Evolutionary conservation across 2,113 vertebrate genomes (phyloP).

Genomic region (Corvus hawaiiensis): DNA sequence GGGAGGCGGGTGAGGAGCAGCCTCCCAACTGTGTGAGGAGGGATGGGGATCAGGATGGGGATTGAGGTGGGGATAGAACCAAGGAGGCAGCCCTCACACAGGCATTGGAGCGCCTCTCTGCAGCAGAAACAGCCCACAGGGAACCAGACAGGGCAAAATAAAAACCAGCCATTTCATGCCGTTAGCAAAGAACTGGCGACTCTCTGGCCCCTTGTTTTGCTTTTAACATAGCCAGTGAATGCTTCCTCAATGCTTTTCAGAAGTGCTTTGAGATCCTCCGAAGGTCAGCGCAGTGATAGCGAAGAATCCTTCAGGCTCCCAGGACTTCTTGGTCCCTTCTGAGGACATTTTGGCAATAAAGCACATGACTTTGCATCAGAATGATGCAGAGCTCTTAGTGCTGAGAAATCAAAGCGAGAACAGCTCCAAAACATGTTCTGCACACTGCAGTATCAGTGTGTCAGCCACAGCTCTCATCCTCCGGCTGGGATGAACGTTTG

Average conservation of each 20-base stretch:
- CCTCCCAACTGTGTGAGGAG: accelerated
- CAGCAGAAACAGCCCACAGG: not conserved
- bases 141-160: not conserved
- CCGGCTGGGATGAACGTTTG: not conserved
- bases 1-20: not conserved
- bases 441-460: not conserved
- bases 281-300: not conserved
- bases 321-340: not conserved
- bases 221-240: not conserved
- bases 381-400: not conserved
- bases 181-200: not conserved
- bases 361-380: not conserved
- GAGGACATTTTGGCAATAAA: not conserved
- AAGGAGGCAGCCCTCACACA: not conserved
- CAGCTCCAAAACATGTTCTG: not conserved
- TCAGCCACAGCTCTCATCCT: not conserved
- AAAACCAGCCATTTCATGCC: not conserved
- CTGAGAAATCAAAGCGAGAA: not conserved
- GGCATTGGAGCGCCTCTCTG: accelerated
- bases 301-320: not conserved
- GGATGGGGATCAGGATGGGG: not conserved
- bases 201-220: not conserved
- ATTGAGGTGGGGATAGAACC: too few species aligned
- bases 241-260: not conserved
- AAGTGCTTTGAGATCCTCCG: not conserved